phyloP scores from a whole-genome alignment of 2,888 invertebrate species.

The Ophion ellenae region DNA sequence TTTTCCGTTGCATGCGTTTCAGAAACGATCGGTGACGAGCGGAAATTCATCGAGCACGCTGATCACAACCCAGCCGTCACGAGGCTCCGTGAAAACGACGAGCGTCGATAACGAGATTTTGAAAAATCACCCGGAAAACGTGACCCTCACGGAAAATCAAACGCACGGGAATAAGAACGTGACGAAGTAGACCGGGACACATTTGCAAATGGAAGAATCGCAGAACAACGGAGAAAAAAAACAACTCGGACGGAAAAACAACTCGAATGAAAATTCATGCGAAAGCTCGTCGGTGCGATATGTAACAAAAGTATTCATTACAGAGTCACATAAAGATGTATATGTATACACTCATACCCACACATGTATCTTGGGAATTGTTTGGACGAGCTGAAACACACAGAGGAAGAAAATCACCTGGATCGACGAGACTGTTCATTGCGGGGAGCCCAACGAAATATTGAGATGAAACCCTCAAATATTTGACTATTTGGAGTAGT shows the following conservation, averaged over 20 bases:
- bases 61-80: conserved; percentile 39
- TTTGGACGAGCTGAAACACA: conserved; percentile 56
- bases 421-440: background rate
- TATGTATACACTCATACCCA: background rate
- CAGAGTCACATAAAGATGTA: background rate
- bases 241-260: conserved; percentile 1
- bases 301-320: conserved; percentile 45
- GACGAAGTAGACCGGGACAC: conserved; percentile 39
- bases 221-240: conserved; percentile 15
- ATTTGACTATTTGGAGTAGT: background rate
- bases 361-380: conserved; percentile 53
- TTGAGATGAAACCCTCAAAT: background rate
- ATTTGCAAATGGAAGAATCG: conserved; percentile 28
- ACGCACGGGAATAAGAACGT: conserved; percentile 43
- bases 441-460: background rate
- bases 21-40: conserved; percentile 59
- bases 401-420: background rate
- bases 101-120: conserved; percentile 46
- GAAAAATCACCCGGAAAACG: conserved; percentile 40
- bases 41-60: conserved; percentile 41
- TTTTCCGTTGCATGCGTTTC: conserved; percentile 26
- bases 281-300: conserved; percentile 42
- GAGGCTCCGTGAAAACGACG: conserved; percentile 39
- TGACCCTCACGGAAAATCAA: conserved; percentile 22
- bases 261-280: conserved; percentile 17